Conservation (phyloP, 2,113 vertebrate genomes). For the Mungos mungo region DNA sequence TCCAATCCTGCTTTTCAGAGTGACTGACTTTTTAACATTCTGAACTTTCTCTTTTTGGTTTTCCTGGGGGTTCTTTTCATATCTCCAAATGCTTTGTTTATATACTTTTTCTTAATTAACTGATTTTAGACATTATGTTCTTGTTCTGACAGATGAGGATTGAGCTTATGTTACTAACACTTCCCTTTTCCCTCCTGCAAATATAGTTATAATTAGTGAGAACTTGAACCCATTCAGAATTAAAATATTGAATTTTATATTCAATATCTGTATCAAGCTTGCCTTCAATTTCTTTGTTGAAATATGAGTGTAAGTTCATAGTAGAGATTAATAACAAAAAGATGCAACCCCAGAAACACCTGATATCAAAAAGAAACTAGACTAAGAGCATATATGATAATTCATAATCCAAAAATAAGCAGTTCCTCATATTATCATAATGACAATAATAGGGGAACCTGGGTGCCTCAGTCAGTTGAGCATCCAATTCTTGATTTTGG, state of each 20-base stretch:
- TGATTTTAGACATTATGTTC: neutral
- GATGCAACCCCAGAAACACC: neutral
- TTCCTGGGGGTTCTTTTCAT: neutral
- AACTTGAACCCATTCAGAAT: neutral
- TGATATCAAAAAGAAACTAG: neutral
- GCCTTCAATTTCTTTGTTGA: conserved; percentile 1
- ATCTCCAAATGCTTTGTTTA: neutral
- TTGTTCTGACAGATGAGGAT: neutral
- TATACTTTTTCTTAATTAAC: neutral
- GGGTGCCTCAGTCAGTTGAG: no score
- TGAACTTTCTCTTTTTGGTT: neutral
- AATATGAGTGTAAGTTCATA: neutral
- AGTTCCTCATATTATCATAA: neutral
- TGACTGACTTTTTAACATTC: neutral
- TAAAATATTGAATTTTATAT: conserved; percentile 39
- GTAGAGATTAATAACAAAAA: conserved; percentile 9
- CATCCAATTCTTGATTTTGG: no score
- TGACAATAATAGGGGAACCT: neutral
- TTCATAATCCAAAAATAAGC: neutral
- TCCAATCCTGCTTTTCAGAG: neutral
- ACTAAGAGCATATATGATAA: neutral
- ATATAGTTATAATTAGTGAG: neutral
- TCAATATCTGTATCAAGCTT: conserved; percentile 14
- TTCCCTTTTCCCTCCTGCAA: neutral
- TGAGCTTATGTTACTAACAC: neutral